These are phyloP conservation scores for Vulpes lagopus DNA, from an alignment of 2,113 vertebrate species.

Conservation along the genomic window DNA sequence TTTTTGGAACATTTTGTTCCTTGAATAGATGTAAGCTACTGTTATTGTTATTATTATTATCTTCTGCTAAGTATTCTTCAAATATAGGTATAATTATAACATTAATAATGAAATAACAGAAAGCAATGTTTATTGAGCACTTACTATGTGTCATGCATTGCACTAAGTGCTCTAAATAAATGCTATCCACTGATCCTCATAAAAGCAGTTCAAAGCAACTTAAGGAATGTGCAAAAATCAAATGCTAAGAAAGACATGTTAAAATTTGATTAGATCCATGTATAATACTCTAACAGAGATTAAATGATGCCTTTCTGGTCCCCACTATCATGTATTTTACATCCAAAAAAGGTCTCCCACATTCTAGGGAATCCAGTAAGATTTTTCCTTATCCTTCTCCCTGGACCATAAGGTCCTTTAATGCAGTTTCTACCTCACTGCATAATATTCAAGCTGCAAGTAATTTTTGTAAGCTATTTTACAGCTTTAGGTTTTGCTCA, in stretches of 20 bases:
- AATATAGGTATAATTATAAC: background rate
- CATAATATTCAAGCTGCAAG: background rate
- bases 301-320: background rate
- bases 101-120: background rate
- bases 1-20: background rate
- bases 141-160: background rate
- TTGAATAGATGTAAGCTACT: background rate
- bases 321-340: background rate
- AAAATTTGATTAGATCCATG: background rate
- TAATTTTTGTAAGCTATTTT: background rate
- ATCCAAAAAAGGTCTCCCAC: background rate
- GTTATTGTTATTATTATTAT: background rate
- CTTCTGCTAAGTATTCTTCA: background rate
- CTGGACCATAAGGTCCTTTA: background rate
- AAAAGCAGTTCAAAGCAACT: background rate
- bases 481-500: background rate
- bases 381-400: background rate
- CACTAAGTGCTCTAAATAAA: conserved; percentile 9
- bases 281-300: background rate
- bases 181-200: background rate
- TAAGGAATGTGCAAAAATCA: background rate
- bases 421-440: background rate
- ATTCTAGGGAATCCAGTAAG: background rate
- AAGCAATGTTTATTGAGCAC: background rate
- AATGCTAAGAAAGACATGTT: background rate